Conservation (phyloP, 2,113 vertebrate species). For the Ranitomeya imitator region DNA sequence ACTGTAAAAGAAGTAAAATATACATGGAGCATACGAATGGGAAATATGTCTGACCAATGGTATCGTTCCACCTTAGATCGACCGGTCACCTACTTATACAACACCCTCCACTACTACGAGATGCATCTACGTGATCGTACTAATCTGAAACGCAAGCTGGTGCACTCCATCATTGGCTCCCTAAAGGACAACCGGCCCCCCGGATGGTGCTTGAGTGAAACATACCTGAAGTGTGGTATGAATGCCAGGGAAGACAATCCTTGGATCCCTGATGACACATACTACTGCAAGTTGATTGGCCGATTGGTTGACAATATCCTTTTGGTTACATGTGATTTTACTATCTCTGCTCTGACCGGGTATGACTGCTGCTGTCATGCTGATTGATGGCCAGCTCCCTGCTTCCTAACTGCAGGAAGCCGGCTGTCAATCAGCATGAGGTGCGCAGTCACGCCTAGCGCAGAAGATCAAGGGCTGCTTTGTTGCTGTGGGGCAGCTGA, state of each 20-base stretch:
- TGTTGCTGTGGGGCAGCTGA: too few species aligned
- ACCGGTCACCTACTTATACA: conserved; percentile 97
- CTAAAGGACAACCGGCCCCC: conserved; percentile 94
- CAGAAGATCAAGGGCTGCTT: too few species aligned
- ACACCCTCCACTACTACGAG: conserved; percentile 97
- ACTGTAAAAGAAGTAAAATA: neutral
- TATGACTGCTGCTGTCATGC: too few species aligned
- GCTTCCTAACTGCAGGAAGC: too few species aligned
- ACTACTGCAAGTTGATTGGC: conserved; percentile 97
- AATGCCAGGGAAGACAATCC: conserved; percentile 91
- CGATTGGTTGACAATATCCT: conserved; percentile 99
- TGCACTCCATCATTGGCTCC: conserved; percentile 96
- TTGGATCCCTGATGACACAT: conserved; percentile 95
- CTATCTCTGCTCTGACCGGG: neutral
- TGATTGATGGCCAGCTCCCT: too few species aligned
- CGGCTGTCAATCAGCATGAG: too few species aligned
- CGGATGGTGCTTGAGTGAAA: conserved; percentile 97
- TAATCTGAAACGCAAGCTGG: conserved; percentile 94
- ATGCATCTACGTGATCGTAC: conserved; percentile 88
- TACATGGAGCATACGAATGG: neutral
- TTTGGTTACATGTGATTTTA: conserved; percentile 52
- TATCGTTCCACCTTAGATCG: conserved; percentile 78
- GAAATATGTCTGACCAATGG: neutral
- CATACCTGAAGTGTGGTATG: conserved; percentile 93
- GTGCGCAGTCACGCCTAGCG: too few species aligned